These are phyloP conservation scores for Turritopsis dohrnii DNA, from an alignment of 30 jellyfish, hydroid and myxozoan species.

Conservation along the genomic window DNA sequence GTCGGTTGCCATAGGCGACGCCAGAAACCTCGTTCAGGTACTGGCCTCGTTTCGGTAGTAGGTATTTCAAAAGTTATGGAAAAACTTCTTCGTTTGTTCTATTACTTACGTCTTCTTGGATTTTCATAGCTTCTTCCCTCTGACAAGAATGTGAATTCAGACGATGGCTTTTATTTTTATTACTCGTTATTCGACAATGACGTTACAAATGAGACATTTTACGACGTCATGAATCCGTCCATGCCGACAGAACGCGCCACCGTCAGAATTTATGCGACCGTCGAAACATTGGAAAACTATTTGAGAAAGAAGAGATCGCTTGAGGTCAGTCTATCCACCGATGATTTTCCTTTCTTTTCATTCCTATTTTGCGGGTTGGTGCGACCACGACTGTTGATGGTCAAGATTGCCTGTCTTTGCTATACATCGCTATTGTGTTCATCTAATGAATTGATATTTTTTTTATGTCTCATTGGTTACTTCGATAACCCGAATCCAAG, in stretches of 20 bases:
- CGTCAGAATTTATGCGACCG: slow-evolving; percentile 65
- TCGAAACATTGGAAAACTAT: slow-evolving; percentile 31
- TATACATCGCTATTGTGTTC: too few relatives aligned
- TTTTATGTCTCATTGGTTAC: too few relatives aligned
- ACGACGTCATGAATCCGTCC: slow-evolving; percentile 61
- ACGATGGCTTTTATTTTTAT: slow-evolving; percentile 79
- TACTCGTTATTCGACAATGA: slow-evolving; percentile 79
- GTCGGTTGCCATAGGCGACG: slow-evolving; percentile 82
- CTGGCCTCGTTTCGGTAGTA: background rate
- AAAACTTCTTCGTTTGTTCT: background rate
- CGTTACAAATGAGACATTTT: slow-evolving; percentile 86
- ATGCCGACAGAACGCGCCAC: slow-evolving; percentile 93
- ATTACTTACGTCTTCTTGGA: background rate
- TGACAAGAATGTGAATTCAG: slow-evolving; percentile 35
- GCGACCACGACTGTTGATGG: background rate
- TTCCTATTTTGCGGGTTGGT: too few relatives aligned
- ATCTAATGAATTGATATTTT: too few relatives aligned
- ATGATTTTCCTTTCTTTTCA: too few relatives aligned
- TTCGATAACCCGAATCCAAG: too few relatives aligned
- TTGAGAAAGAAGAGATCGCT: slow-evolving; percentile 45
- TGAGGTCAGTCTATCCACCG: slow-evolving; percentile 40
- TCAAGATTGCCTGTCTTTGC: too few relatives aligned
- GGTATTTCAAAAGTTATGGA: background rate
- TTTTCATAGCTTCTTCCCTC: slow-evolving; percentile 73
- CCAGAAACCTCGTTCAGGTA: slow-evolving; percentile 61